These are phyloP conservation scores for Accipiter cooperii DNA, from an alignment of 2,113 vertebrate genomes.

Conservation along the genomic window DNA sequence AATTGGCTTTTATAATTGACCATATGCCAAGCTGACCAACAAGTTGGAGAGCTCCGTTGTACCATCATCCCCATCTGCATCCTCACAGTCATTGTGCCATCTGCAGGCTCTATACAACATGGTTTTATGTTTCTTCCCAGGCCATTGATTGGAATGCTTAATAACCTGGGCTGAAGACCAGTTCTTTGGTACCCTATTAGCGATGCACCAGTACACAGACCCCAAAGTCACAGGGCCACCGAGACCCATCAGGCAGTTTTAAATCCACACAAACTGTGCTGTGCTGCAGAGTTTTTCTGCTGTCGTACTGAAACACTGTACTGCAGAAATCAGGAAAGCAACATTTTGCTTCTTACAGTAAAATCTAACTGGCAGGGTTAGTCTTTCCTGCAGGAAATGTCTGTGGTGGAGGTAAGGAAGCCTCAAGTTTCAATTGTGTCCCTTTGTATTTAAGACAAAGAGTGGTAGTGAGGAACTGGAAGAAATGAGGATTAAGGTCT, in stretches of 20 bases:
- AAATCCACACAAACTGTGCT: rapidly evolving
- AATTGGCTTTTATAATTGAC: neutral
- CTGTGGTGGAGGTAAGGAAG: neutral
- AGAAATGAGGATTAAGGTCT: neutral
- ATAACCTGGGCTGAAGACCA: neutral
- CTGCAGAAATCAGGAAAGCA: no score
- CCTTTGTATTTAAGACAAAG: neutral
- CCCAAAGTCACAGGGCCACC: neutral
- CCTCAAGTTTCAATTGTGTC: rapidly evolving
- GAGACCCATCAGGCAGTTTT: neutral
- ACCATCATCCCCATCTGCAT: neutral
- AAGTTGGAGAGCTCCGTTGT: neutral
- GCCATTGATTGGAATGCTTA: neutral
- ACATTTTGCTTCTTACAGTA: rapidly evolving
- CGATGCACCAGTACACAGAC: neutral
- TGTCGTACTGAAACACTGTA: rapidly evolving
- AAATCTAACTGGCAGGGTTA: rapidly evolving
- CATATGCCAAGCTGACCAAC: neutral
- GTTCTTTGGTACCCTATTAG: neutral
- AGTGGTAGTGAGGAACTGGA: neutral
- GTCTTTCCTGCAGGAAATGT: neutral
- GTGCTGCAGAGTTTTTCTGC: neutral
- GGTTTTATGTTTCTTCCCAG: neutral
- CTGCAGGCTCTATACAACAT: neutral
- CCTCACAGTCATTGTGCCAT: neutral